phyloP scores from a whole-genome alignment of 1,140 invertebrate genomes.

The Polyergus mexicanus region DNA sequence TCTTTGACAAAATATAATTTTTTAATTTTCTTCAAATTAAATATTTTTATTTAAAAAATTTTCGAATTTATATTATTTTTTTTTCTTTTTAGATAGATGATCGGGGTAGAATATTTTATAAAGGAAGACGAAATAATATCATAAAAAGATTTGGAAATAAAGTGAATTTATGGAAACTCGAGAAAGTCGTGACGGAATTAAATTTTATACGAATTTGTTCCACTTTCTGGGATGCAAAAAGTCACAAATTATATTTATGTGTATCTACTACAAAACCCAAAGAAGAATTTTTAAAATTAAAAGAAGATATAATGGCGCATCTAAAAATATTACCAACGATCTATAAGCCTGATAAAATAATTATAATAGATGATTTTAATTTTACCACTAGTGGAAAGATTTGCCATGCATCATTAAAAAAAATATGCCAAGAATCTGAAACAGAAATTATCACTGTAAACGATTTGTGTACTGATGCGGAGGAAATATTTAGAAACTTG shows the following conservation, averaged over 20 bases:
- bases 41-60: slow-evolving; percentile 23
- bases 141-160: slow-evolving; percentile 92
- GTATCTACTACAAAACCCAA: slow-evolving; percentile 70
- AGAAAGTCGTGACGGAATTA: slow-evolving; percentile 86
- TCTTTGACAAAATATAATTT: neutral
- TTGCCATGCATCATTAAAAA: slow-evolving; percentile 72
- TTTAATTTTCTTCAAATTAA: neutral
- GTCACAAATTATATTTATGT: slow-evolving; percentile 86
- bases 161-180: slow-evolving; percentile 88
- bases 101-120: slow-evolving; percentile 88
- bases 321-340: slow-evolving; percentile 67
- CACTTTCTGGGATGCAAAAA: slow-evolving; percentile 86
- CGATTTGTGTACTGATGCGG: slow-evolving; percentile 84
- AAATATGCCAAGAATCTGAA: slow-evolving; percentile 56
- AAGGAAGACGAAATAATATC: slow-evolving; percentile 89
- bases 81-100: slow-evolving; percentile 81
- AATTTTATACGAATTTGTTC: slow-evolving; percentile 85
- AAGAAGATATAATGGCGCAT: slow-evolving; percentile 83
- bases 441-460: slow-evolving; percentile 53
- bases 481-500: slow-evolving; percentile 76
- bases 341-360: slow-evolving; percentile 81
- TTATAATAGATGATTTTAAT: slow-evolving; percentile 74
- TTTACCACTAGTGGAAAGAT: slow-evolving; percentile 81
- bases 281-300: slow-evolving; percentile 75
- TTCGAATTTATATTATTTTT: slow-evolving; percentile 19